A percentile compares a stretch with the other conserved stretches of the same genome.
phyloP scores from a whole-genome alignment of 2,888 invertebrate species.

The Drosophila trichaetosa region DNA sequence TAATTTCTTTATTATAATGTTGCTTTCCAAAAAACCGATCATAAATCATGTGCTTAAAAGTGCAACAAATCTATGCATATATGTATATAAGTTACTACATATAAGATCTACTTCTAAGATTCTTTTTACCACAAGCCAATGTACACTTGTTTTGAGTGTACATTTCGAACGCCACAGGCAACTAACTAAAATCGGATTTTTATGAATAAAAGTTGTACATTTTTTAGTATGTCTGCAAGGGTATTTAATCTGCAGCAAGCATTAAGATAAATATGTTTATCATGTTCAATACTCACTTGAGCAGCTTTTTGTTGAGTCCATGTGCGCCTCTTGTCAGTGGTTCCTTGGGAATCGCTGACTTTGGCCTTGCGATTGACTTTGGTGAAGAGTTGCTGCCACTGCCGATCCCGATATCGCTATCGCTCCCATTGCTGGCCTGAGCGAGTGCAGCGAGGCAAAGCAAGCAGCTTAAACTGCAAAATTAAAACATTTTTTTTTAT shows the following conservation, averaged over 20 bases:
- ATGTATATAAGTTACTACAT: too few species aligned
- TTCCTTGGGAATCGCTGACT: slow-evolving; percentile 53
- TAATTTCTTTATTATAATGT: background rate
- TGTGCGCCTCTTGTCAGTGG: slow-evolving; percentile 75
- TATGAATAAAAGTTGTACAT: background rate
- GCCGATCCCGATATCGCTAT: slow-evolving; percentile 14
- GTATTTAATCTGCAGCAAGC: background rate
- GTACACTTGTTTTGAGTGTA: too few species aligned
- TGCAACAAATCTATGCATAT: too few species aligned
- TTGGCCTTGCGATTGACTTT: slow-evolving; percentile 40
- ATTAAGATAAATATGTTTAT: background rate
- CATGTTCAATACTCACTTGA: slow-evolving; percentile 79
- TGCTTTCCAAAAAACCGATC: background rate
- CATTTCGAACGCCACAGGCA: background rate
- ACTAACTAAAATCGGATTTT: background rate
- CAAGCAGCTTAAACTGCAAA: slow-evolving; percentile 79
- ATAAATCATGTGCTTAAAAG: background rate
- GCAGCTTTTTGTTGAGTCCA: slow-evolving; percentile 82
- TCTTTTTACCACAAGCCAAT: background rate
- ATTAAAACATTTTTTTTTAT: slow-evolving; percentile 55
- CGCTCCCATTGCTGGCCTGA: slow-evolving; percentile 23
- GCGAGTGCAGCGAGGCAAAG: slow-evolving; percentile 60
- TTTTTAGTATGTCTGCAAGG: background rate
- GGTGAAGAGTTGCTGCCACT: slow-evolving; percentile 34
- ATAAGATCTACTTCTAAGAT: background rate